Conservation (phyloP, 1,140 invertebrate genomes). For the Adelges cooleyi region DNA sequence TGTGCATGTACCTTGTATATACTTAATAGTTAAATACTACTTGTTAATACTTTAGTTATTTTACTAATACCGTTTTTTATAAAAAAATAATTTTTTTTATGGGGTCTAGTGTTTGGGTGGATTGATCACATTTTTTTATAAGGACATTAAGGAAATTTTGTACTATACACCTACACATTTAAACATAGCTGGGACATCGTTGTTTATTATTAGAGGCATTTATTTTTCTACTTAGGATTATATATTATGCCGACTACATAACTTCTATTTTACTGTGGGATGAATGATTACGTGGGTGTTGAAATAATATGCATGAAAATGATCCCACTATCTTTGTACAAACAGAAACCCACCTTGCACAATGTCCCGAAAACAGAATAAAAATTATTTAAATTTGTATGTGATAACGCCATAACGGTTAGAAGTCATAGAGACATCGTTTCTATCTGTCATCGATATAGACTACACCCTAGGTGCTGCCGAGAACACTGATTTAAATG, state of each 20-base stretch:
- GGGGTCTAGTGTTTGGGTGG: neutral
- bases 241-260: neutral
- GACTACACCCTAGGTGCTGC: conserved; percentile 4
- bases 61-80: no score
- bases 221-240: neutral
- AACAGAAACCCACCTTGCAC: neutral
- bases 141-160: neutral
- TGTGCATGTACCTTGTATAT: no score
- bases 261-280: neutral
- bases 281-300: conserved; percentile 1
- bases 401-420: no score
- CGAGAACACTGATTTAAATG: conserved; percentile 7
- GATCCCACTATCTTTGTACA: neutral
- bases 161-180: conserved; percentile 2
- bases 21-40: no score
- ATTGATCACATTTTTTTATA: conserved; percentile 8
- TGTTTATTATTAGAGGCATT: neutral
- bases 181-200: neutral
- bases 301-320: neutral
- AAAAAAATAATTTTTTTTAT: no score
- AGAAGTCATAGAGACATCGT: no score
- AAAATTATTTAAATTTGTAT: no score
- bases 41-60: no score
- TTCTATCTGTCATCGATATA: no score
- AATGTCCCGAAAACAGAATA: neutral